Evolutionary conservation across 2,113 vertebrate genomes (phyloP), one percentile per base, ranked within the genome.

Genomic region (Caranx melampygus): DNA sequence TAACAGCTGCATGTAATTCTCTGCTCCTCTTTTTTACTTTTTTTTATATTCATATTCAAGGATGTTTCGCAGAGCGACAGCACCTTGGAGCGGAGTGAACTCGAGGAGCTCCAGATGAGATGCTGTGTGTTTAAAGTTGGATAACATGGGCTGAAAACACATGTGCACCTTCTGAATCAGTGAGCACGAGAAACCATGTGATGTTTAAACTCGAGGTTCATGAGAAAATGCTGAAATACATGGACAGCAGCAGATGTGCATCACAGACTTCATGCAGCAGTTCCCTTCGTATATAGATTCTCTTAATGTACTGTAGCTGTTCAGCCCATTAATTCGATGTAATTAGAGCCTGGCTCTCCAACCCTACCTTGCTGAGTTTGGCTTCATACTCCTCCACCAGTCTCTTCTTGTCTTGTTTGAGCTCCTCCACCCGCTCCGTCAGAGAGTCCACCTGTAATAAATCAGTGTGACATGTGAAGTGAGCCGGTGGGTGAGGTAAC

Each of bases 371-470:
- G 89, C 89, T 96, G 78, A 99, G 94, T 93, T 98, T 99, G 91
- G 95, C 95, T 90, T 99, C 97, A 20, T 98, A 98, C 70, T 99
- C 98, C 85, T 99, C 98, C 84, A 98, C 96, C 42, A 99, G 93
- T 3, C 96, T 95, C 93, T 97, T 97, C 86, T 95, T 98, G 87
- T 99, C 98, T 51, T 96, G 93, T 75, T 95, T 96, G 55, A 99
- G 93, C 74, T 98, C 97, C 80, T 98, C 96, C 61, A 97, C 94
- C 18, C 96, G 95, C 91, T 78, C 95, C 40, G 95, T 94, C 77
- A 98, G 92, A 35, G 97, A 95, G 74, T 97, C 96, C 86, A 97
- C 94, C 93, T 94, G 82, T 0, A 66, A 59, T 72, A 73, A 20
- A 64, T 35, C 59, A 45, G 11, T 26, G 26, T n/a, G 40, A 44